These are phyloP conservation scores for Vespertilio murinus DNA, from an alignment of 2,797 vertebrate species.

Conservation along the genomic window DNA sequence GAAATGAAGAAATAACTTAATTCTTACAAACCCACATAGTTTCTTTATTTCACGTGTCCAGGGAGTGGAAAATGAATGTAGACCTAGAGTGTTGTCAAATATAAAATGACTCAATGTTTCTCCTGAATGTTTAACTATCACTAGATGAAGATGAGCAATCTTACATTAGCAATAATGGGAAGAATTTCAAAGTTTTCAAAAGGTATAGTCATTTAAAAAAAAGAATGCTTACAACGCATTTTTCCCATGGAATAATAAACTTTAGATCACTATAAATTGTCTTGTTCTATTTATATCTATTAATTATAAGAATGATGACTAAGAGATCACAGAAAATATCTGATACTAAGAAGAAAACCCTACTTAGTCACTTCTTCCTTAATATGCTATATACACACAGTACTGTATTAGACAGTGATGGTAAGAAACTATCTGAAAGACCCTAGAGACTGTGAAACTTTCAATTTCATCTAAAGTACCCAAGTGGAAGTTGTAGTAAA, in stretches of 20 bases:
- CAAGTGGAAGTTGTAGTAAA: constrained; percentile 12
- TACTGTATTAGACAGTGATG: not conserved
- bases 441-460: not conserved
- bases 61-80: not conserved
- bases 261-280: not conserved
- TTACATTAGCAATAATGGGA: constrained; percentile 8
- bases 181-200: constrained; percentile 29
- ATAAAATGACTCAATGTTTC: not conserved
- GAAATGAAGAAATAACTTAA: not conserved
- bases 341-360: constrained; percentile 6
- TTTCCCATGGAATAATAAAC: not conserved
- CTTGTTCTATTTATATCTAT: not conserved
- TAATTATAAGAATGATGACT: not conserved
- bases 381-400: not conserved
- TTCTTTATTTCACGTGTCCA: not conserved
- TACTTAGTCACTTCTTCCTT: not conserved
- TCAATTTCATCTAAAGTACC: not conserved
- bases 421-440: not conserved
- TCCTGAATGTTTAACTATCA: not conserved
- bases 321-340: constrained; percentile 7
- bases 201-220: not conserved
- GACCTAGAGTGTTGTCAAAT: not conserved
- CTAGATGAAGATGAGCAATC: not conserved
- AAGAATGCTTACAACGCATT: not conserved
- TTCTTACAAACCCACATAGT: not conserved